Evolutionary conservation across 1,140 invertebrate species (phyloP).

Genomic region (Magallana ariakensis): DNA sequence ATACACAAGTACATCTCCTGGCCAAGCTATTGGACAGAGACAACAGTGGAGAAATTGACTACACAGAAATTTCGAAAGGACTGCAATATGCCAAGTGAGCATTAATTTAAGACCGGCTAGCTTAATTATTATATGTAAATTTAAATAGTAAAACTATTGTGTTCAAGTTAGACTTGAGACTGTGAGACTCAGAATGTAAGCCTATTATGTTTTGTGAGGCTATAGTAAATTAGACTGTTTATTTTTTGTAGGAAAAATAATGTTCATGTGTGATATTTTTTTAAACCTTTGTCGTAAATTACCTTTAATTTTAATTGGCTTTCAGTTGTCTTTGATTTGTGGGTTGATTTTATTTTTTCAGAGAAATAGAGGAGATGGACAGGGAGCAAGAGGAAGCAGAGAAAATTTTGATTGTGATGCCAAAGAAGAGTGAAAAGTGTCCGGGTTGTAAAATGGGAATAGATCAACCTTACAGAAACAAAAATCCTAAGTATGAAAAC

Average conservation of each 20-base stretch:
- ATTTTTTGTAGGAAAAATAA: no score
- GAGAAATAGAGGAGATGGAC: constrained; percentile 54
- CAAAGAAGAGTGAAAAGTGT: constrained; percentile 70
- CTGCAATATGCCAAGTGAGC: constrained; percentile 68
- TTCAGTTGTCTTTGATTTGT: no score
- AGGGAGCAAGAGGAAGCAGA: constrained; percentile 62
- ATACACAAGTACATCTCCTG: constrained; percentile 71
- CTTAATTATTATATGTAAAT: no score
- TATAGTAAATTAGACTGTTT: no score
- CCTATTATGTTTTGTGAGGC: no score
- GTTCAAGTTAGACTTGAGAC: no score
- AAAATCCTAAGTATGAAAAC: constrained; percentile 67
- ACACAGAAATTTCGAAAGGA: constrained; percentile 71
- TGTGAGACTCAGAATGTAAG: no score
- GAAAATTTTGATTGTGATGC: constrained; percentile 61
- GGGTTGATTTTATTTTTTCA: background rate
- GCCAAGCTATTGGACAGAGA: constrained; percentile 73
- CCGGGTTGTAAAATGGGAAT: constrained; percentile 71
- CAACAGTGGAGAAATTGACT: constrained; percentile 73
- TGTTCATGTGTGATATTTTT: no score
- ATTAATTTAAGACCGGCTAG: background rate
- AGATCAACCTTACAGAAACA: constrained; percentile 68
- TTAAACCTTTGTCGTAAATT: no score
- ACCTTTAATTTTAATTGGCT: no score
- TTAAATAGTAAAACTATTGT: no score